Percentiles rank a stretch among this genome's conserved stretches.
Conservation (phyloP, 1,140 invertebrate species). For the Diorhabda elongata region DNA sequence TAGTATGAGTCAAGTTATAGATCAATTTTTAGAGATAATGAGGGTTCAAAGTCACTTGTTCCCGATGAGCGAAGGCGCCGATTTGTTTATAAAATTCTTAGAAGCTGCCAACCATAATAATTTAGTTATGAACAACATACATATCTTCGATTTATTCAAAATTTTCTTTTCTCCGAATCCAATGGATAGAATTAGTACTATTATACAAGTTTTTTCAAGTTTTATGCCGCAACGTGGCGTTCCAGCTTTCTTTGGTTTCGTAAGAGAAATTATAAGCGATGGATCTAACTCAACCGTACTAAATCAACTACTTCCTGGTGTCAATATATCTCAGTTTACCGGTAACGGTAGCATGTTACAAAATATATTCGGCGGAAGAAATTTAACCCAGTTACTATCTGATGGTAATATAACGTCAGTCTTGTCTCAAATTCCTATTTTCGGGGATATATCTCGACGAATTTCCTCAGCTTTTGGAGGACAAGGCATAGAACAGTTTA, state of each 20-base stretch:
- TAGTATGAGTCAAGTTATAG: neutral
- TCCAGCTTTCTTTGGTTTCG: neutral
- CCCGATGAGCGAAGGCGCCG: neutral
- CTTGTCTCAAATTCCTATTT: neutral
- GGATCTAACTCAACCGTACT: neutral
- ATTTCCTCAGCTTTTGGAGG: neutral
- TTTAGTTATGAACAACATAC: conserved; percentile 4
- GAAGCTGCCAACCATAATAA: neutral
- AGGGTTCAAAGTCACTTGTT: neutral
- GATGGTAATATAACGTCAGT: neutral
- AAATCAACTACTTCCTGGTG: neutral
- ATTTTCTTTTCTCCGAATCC: neutral
- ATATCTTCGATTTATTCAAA: neutral
- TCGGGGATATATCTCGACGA: neutral
- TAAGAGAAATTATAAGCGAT: neutral
- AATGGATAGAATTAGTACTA: neutral
- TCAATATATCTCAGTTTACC: conserved; percentile 3
- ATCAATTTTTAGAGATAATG: neutral
- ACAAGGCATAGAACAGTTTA: no score
- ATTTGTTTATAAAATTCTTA: neutral
- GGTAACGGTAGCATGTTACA: neutral
- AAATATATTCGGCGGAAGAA: neutral
- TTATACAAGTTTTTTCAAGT: neutral
- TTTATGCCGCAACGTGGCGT: neutral
- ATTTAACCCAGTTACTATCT: neutral